These are phyloP conservation scores for Cephalopterus ornatus DNA, from an alignment of 2,113 vertebrate genomes.

Conservation along the genomic window DNA sequence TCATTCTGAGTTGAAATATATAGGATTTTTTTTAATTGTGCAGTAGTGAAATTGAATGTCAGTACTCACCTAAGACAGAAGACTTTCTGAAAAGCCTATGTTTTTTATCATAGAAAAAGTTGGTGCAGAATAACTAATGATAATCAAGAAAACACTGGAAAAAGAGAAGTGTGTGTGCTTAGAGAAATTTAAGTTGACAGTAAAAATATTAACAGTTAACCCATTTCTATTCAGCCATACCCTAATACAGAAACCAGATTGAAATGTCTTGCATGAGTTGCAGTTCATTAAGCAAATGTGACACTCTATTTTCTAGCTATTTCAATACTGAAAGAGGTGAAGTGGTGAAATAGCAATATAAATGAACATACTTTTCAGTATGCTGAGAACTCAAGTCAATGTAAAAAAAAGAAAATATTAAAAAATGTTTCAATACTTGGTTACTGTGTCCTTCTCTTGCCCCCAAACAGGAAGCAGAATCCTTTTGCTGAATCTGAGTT, in stretches of 20 bases:
- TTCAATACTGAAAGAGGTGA: slow-evolving; percentile 53
- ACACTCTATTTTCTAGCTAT: slow-evolving; percentile 71
- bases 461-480: background rate
- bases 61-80: background rate
- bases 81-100: background rate
- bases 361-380: slow-evolving; percentile 47
- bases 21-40: background rate
- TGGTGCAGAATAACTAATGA: slow-evolving; percentile 24
- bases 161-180: background rate
- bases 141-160: slow-evolving; percentile 23
- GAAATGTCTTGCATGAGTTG: slow-evolving; percentile 70
- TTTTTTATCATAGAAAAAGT: background rate
- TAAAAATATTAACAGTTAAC: slow-evolving; percentile 73
- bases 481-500: background rate
- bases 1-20: background rate
- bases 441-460: background rate
- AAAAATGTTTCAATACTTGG: background rate
- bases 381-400: background rate
- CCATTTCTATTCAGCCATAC: slow-evolving; percentile 54
- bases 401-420: background rate
- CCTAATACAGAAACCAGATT: slow-evolving; percentile 60
- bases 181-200: slow-evolving; percentile 67
- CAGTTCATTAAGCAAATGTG: slow-evolving; percentile 75
- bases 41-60: background rate
- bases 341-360: slow-evolving; percentile 52